Evolutionary conservation across 2,113 vertebrate species (phyloP), one percentile per base, ranked within the genome.

Genomic region (Scalopus aquaticus): DNA sequence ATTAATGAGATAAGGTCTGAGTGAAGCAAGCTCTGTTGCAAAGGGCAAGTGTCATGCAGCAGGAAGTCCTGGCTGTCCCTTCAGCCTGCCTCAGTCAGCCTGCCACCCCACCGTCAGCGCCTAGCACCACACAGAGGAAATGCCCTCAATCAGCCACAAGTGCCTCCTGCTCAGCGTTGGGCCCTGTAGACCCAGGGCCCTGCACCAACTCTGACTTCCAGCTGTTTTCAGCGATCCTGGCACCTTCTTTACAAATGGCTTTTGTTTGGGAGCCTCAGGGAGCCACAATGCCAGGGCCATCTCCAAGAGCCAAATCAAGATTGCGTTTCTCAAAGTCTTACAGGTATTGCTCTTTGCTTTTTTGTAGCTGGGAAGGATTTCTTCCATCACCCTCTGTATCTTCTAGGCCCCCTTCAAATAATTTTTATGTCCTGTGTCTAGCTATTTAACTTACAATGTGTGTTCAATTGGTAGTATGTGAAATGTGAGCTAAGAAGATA

Each of bases 321-420:
- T 97, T 98, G 72, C 98, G 97, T 56, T 98, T 99, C 96, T 98
- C 98, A 85, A 99, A 99, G 96, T 99, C 99, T 51, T 99, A 98
- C 98, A 99, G 99, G 99, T 99, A 99, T 82, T 67, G 80, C 24
- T 94, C 78, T 78, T 96, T 90, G n/a, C 37, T 93, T 94, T 69
- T 35, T 22, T 84, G 74, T 28, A 0, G 0, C 35, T 90, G 32
- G 62, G 81, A 77, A 88, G 81, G 39, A 72, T 15, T 28, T 62
- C 30, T 42, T 54, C 30, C 22, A 54, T 51, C 72, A 30, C 56
- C 49, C 22, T 28, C 51, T 20, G 2, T 76, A 77, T 12, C 80
- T 69, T 46, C 54, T 77, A 58, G 42, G 2, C n/a, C 10, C 46
- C 26, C 77, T 83, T 56, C 30, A 77, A 87, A 72, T 42, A 62